Base-by-base conservation (phyloP, 1,140 invertebrate genomes). In the Archegozetes longisetosus region DNA sequence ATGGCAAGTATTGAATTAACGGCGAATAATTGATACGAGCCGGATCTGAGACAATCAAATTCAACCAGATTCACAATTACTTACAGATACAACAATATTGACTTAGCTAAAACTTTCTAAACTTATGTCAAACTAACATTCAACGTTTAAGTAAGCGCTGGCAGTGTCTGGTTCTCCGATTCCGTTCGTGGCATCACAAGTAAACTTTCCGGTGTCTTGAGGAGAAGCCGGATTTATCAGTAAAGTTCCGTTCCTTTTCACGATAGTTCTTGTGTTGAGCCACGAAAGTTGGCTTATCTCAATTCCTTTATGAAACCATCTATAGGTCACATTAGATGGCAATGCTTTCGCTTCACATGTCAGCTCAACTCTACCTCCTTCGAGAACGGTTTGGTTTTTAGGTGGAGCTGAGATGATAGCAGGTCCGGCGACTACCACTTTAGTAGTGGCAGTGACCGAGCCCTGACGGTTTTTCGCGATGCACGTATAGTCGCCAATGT, bases 401-500 rank as follows among this genome's bases (percentile, higher is more conserved):
- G 93, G 93, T 60, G 88, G 86, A 68, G 82, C 81, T 77, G 85
- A 81, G 64, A 92, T 82, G 46, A 89, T 77, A 58, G 86, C 87
- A 61, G 86, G 82, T 66, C 87, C 90, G 69, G 91, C 90, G 69
- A 95, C 87, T 69, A 95, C 87, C 68, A 96, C 86, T 70, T 90
- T 82, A 53, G 90, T 88, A 29, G 85, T 90, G 72, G 94, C 88
- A 68, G 86, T 88, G 62, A 93, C 86, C 73, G 89, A 85, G 26
- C 91, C 91, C 75, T 95, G 88, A 64, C 86, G 85, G 75, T 96
- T 97, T 62, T 85, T 80, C 61, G 90, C 90, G 65, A 90, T 86
- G 76, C 91, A 95, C 58, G 85, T 88, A 72, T 95, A 96, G 73
- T 93, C 87, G n/a, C 90, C 91, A 63, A 93, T 92, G 70, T 96